Base-by-base conservation (phyloP, 1,140 invertebrate genomes). In the Helicorthomorpha holstii region DNA sequence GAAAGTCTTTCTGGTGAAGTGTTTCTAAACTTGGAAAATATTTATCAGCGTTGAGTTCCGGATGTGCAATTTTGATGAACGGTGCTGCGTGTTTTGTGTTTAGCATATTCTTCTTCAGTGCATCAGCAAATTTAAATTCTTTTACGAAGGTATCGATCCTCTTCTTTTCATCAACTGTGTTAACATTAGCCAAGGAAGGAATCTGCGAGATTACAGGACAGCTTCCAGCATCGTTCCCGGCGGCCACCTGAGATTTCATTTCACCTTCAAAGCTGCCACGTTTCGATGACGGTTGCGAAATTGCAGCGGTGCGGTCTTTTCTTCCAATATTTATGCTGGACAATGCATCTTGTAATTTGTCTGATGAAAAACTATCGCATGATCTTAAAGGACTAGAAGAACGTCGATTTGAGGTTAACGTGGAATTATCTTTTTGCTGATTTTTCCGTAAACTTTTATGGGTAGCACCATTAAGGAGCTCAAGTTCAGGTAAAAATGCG, bases 11-110 rank as follows among this genome's bases (percentile, higher is more conserved):
- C 55, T 70, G 66, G 57, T 78, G 74, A 3, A 82, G 60, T 16
- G 75, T 74, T 59, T 82, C 79, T 0, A 72, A 26, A 4, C 12
- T 24, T 19, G 22, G 66, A 22, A 70, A 64, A 26, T 65, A 69
- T 0, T 65, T 60, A 22, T 72, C 68, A 22, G 76, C 75, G 23
- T 71, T 66, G 62, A 83, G 66, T 59, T 85, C 82, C 25, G 83
- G 82, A 65, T 81, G 84, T 1, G 82, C 79, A 2, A 83, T 75
- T 67, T 85, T 84, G 0, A 81, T 75, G 64, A 83, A 83, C 10
- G 74, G 72, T 44, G 78, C 73, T 3, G 83, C 71, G 57, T 76
- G 79, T 50, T 66, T 72, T 1, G 79, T 67, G 29, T 51, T 26
- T 22, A 34, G 14, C 44, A 57, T 16, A 1, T 52, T 50, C 24